A percentile compares a stretch with the other conserved stretches of the same genome.
Evolutionary conservation across 2,113 vertebrate genomes (phyloP).

Genomic region (Sceloporus undulatus): DNA sequence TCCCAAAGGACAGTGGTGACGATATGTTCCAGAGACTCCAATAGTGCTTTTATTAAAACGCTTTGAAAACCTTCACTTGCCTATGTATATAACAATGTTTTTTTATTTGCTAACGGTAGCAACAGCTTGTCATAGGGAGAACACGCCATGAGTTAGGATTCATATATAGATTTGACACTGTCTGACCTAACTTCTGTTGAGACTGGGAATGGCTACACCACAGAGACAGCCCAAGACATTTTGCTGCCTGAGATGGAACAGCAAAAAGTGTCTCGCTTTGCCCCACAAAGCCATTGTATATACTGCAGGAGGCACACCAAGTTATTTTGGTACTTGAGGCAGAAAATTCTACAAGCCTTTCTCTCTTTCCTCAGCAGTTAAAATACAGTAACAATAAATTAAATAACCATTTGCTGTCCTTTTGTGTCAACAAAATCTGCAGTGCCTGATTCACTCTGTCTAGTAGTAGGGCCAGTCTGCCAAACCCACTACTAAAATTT

Average conservation of each 20-base stretch:
- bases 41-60: neutral
- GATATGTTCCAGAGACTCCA: neutral
- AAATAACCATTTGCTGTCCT: no score
- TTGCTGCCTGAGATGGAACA: neutral
- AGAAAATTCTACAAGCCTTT: no score
- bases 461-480: no score
- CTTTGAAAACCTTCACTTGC: neutral
- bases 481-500: no score
- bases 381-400: no score
- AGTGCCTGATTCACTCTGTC: no score
- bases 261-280: neutral
- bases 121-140: neutral
- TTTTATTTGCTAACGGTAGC: neutral
- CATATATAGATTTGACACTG: neutral
- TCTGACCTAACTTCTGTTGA: neutral
- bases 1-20: neutral
- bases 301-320: neutral
- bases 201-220: neutral
- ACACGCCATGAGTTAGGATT: neutral
- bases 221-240: neutral
- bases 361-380: no score
- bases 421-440: no score
- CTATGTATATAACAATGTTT: neutral
- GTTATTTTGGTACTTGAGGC: no score
- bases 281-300: neutral